Base-by-base conservation (phyloP, 2,888 invertebrate species). In the Crepidodera aurea region DNA sequence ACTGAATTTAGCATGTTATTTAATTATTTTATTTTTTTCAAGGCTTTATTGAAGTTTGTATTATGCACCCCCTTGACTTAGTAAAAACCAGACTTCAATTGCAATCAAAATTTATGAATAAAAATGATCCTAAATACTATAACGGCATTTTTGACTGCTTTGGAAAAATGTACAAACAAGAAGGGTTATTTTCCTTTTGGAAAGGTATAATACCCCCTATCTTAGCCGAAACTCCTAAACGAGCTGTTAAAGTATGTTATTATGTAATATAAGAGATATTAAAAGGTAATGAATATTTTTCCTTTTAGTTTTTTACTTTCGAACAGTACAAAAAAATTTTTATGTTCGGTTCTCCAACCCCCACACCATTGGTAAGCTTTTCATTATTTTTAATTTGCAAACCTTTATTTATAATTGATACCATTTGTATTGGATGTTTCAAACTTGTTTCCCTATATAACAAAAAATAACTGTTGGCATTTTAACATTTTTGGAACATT, bases 61-160 rank as follows among this genome's bases (percentile, higher is more conserved):
- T 96, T 53, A 97, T 97, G 96, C 96, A 97, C 82, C 97, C 97
- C 0, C 82, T 97, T 78, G 97, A 97, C 82, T 85, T 97, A 62
- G 89, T 97, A 1, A 97, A 97, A 83, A 97, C 97, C 1, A 86
- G 97, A 71, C 86, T 93, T 70, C 94, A 94, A 81, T 82, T 94
- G 50, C 92, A 93, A 80, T 82, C 82, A 10, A 81, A 81, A 57
- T 72, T 67, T 18, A 66, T 78, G 66, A 73, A 75, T 53, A 69
- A 73, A 39, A 81, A 81, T 66, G 83, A 84, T 66, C 81, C 82
- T 63, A 80, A 78, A 66, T 84, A 87, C 75, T 94, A 93, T 79
- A 85, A 83, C 71, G 95, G 95, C 8, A 87, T 97, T 58, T 83
- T 86, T 37, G 96, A 96, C 77, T 96, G 96, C 79, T 89, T 96